Evolutionary conservation across 64 coral and sea anemone genomes (phyloP), one percentile per base, ranked within the genome.

Genomic region (Pocillopora verrucosa): DNA sequence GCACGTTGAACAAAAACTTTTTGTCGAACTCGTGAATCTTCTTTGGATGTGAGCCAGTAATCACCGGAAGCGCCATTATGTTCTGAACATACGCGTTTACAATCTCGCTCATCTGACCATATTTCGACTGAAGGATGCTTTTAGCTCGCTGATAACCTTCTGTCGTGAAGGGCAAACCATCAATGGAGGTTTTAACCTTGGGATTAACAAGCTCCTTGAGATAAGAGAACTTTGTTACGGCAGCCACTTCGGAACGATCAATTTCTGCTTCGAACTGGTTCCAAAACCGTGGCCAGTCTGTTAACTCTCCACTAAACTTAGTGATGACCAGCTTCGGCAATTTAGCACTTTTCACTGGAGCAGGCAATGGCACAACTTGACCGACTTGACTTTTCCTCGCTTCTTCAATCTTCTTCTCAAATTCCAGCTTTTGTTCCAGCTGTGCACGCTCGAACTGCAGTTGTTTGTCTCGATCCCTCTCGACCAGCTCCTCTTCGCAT

Each of bases 401-500:
- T 72, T 86, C 70, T 59, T 86, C 56, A 15, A 74, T 86, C 64
- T 86, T 86, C 56, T 60, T 82, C 64, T 63, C 56, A 72, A 72
- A 86, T 57, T 83, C 16, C 80, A 83, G 59, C 80, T 87, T 72
- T 16, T 59, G 73, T 58, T 87, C 73, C 60, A 87, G 67, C 58
- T 87, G 84, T 87, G 59, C 78, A 35, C 58, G 78, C 58, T 87
- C 84, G 59, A 87, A 75, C 58, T 87, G 67, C 67, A 87, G 17
- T 74, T 87, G 67, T 87, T 87, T 75, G 30, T 87, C 70, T 59
- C 84, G 84, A 74, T 74, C 57, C 36, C 68, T 14, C 67, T 72
- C 84, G 68, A 30, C 73, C 68, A 74, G 84, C 34, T 87, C 84
- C 45, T 87, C 84, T 74, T 75, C 68, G 67, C 73, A 59, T 87